phyloP scores from a whole-genome alignment of 2,888 invertebrate species.

The Meteorus colon region DNA sequence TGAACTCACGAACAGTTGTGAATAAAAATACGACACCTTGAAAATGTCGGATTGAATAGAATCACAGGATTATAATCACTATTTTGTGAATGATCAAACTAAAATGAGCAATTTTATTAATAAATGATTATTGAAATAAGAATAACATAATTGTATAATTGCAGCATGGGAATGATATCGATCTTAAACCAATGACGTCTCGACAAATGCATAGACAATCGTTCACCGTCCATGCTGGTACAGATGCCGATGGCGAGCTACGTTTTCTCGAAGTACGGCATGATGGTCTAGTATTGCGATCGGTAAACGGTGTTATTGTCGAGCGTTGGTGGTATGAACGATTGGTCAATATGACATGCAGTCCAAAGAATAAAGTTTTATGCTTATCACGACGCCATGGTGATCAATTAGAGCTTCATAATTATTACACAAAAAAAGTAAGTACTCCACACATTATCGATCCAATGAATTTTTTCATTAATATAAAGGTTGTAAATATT shows the following conservation, averaged over 20 bases:
- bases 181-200: conserved; percentile 95
- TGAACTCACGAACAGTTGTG: neutral
- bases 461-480: too few species aligned
- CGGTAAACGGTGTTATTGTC: conserved; percentile 88
- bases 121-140: neutral
- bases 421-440: conserved; percentile 99
- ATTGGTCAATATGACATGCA: conserved; percentile 99
- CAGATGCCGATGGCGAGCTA: conserved; percentile 92
- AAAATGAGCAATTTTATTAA: too few species aligned
- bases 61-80: too few species aligned
- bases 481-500: too few species aligned
- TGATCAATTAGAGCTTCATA: conserved; percentile 95
- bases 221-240: conserved; percentile 97
- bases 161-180: conserved; percentile 98
- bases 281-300: conserved; percentile 91
- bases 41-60: too few species aligned
- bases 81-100: too few species aligned
- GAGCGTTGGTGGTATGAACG: conserved; percentile 99
- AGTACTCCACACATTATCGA: conserved; percentile 10
- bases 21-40: too few species aligned
- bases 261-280: conserved; percentile 96
- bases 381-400: conserved; percentile 98
- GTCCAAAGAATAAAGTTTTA: conserved; percentile 97
- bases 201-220: conserved; percentile 96
- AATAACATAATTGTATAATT: conserved; percentile 50